Conservation (phyloP, 2,888 invertebrate genomes). For the Entomobrya proxima region DNA sequence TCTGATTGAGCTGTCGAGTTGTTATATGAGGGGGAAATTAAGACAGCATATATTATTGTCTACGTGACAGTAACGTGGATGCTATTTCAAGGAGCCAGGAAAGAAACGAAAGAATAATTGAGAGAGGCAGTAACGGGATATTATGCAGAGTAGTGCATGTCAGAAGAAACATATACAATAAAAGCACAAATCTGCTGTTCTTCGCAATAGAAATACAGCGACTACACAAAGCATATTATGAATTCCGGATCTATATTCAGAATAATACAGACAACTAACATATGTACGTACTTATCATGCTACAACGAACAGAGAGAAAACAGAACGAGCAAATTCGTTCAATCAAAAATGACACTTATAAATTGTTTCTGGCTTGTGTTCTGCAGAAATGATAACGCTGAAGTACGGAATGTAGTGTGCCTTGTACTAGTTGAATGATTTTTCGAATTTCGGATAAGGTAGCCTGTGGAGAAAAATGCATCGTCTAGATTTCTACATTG, state of each 20-base stretch:
- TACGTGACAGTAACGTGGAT: neutral
- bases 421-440: no score
- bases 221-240: no score
- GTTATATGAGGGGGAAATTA: neutral
- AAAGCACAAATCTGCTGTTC: no score
- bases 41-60: conserved; percentile 15
- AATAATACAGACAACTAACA: neutral
- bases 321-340: neutral
- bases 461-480: no score
- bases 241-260: no score
- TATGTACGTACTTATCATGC: neutral
- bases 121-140: neutral
- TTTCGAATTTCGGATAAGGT: no score
- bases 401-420: no score
- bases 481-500: no score
- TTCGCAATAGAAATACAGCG: no score
- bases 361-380: neutral
- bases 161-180: no score
- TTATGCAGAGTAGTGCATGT: neutral
- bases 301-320: neutral
- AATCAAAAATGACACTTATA: conserved; percentile 18
- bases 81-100: neutral
- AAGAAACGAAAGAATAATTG: neutral
- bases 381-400: neutral
- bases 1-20: conserved; percentile 25